phyloP scores from a whole-genome alignment of 2,113 vertebrate species.

The Apodemus sylvaticus region DNA sequence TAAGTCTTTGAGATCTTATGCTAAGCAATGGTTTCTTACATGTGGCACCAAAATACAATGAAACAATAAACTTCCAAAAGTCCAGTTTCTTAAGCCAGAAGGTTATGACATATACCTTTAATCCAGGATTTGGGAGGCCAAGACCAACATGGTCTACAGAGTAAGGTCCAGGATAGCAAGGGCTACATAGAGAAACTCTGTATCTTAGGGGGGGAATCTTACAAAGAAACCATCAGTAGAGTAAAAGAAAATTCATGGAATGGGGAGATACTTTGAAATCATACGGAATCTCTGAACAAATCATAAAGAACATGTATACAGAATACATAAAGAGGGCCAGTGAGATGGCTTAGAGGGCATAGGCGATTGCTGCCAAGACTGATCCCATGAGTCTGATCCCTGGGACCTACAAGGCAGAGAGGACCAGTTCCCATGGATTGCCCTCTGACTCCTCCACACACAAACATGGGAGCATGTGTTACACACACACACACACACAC shows the following conservation, averaged over 20 bases:
- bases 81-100: neutral
- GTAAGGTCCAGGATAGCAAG: neutral
- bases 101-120: neutral
- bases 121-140: neutral
- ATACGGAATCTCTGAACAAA: neutral
- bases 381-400: neutral
- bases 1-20: neutral
- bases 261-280: neutral
- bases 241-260: neutral
- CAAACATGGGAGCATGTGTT: neutral
- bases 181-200: neutral
- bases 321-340: neutral
- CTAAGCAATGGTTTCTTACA: neutral
- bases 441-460: neutral
- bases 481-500: neutral
- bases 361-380: too few species aligned
- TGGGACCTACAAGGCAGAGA: neutral
- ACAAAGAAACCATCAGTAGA: neutral
- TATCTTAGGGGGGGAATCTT: neutral
- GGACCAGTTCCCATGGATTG: neutral
- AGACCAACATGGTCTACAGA: neutral
- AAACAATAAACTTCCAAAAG: neutral
- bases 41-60: neutral
- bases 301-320: neutral
- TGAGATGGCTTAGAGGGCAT: neutral